These are phyloP conservation scores for Bellardia pandia DNA, from an alignment of 2,888 invertebrate species.

Conservation along the genomic window DNA sequence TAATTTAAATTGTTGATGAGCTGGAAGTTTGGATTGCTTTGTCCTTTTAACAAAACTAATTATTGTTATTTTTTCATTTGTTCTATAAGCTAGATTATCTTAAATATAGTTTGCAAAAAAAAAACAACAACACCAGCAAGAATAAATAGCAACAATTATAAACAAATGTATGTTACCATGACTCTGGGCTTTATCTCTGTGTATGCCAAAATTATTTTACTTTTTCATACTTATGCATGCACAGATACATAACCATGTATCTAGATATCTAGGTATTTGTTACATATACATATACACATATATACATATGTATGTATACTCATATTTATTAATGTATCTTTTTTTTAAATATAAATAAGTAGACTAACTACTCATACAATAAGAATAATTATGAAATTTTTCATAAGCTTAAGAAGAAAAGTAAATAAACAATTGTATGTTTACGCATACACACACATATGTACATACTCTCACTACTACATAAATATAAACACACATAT, in stretches of 20 bases:
- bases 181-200: not conserved
- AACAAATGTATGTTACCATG: slow-evolving; percentile 13
- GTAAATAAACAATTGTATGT: not conserved
- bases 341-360: slow-evolving; percentile 26
- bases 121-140: not conserved
- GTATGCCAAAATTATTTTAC: too few relatives aligned
- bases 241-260: too few relatives aligned
- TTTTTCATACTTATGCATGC: too few relatives aligned
- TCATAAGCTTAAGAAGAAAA: slow-evolving; percentile 20
- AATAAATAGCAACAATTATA: not conserved
- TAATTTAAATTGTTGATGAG: too few relatives aligned
- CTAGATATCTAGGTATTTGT: too few relatives aligned
- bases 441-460: not conserved
- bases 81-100: too few relatives aligned
- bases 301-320: too few relatives aligned
- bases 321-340: too few relatives aligned
- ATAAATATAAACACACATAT: not conserved
- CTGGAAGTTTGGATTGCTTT: not conserved
- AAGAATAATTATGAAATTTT: slow-evolving; percentile 50
- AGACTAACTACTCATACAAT: slow-evolving; percentile 47
- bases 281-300: too few relatives aligned
- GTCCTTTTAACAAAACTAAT: not conserved
- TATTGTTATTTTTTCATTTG: not conserved
- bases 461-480: not conserved
- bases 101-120: too few relatives aligned